phyloP scores from a whole-genome alignment of 2,888 invertebrate genomes.

The Merodon equestris region DNA sequence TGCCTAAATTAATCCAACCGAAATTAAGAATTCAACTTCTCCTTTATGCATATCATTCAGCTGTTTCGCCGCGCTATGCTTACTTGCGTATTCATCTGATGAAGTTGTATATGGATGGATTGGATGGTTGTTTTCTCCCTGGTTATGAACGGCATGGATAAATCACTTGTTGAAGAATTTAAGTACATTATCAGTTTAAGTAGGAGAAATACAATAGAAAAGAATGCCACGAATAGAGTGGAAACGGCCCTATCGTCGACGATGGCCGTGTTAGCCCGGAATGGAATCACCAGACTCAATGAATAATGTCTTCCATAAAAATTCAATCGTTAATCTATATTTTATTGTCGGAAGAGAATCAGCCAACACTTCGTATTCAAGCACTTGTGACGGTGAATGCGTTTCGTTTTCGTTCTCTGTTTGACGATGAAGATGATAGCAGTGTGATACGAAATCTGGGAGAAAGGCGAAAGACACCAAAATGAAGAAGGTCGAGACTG shows the following conservation, averaged over 20 bases:
- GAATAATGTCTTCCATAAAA: conserved; percentile 37
- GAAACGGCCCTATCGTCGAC: background rate
- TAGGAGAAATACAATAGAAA: background rate
- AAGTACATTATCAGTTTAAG: conserved; percentile 21
- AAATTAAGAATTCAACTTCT: conserved; percentile 42
- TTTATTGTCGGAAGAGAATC: conserved; percentile 45
- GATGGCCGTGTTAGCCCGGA: conserved; percentile 36
- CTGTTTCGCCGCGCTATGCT: background rate
- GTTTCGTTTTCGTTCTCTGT: background rate
- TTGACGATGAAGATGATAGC: background rate
- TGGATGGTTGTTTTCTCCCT: background rate
- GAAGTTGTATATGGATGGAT: conserved; percentile 6
- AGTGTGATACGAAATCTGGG: too few species aligned
- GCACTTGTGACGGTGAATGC: background rate
- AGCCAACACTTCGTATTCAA: conserved; percentile 33
- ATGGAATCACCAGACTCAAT: conserved; percentile 40
- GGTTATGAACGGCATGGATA: conserved; percentile 40
- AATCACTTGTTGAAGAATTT: conserved; percentile 43
- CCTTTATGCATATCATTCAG: background rate
- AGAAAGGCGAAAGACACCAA: background rate
- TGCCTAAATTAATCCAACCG: conserved; percentile 35
- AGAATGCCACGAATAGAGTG: background rate
- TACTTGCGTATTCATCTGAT: conserved; percentile 8
- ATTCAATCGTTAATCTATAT: conserved; percentile 54
- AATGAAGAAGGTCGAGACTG: conserved; percentile 31